Evolutionary conservation across 2,113 vertebrate species (phyloP).

Genomic region (Phycodurus eques): DNA sequence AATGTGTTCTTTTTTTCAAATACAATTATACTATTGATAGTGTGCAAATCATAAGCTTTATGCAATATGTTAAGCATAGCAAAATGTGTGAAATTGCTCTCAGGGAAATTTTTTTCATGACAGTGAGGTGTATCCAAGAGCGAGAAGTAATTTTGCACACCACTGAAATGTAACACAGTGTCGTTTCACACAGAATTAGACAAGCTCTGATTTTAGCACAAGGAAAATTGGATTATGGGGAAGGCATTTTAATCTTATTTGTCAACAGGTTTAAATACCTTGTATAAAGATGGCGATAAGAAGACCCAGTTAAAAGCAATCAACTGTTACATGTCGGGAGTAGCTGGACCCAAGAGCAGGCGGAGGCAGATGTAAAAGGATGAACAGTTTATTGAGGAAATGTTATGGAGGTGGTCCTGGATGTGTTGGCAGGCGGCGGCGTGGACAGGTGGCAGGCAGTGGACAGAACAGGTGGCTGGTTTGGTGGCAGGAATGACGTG

Average conservation of each 20-base stretch:
- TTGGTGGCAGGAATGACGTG: too few species aligned
- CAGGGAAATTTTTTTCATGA: conserved; percentile 17
- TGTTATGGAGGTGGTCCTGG: too few species aligned
- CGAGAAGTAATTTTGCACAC: conserved; percentile 48
- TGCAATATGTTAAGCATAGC: conserved; percentile 1
- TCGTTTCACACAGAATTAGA: conserved; percentile 46
- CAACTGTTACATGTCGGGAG: too few species aligned
- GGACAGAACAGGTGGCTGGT: too few species aligned
- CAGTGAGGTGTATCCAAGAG: conserved; percentile 26
- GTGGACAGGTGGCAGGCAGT: too few species aligned
- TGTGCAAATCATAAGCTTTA: conserved; percentile 6
- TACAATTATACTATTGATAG: neutral
- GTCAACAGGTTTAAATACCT: conserved; percentile 55
- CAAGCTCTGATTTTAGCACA: conserved; percentile 39
- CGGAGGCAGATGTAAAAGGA: too few species aligned
- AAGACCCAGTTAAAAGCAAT: conserved; percentile 32
- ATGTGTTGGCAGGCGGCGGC: too few species aligned
- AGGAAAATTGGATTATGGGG: conserved; percentile 55
- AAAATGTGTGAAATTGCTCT: conserved; percentile 10
- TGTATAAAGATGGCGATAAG: conserved; percentile 28
- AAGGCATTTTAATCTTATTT: conserved; percentile 53
- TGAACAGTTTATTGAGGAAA: too few species aligned
- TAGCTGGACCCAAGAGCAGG: too few species aligned
- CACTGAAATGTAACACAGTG: conserved; percentile 45
- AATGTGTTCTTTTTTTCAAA: neutral